A percentile compares a stretch with the other conserved stretches of the same genome.
Conservation (phyloP, 2,888 invertebrate genomes). For the Drosophila macrospina region DNA sequence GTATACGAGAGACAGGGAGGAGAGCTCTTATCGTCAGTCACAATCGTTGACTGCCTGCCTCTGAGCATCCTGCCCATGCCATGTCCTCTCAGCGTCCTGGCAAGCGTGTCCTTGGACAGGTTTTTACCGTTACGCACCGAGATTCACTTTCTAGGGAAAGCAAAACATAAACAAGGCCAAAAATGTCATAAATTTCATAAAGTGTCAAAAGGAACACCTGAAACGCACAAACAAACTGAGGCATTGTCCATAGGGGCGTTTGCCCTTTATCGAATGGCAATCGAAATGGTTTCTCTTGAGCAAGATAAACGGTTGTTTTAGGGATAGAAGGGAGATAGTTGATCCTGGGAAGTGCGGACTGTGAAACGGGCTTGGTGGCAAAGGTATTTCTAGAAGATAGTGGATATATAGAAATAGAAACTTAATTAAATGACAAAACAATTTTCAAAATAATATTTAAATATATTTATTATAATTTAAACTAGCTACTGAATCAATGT, state of each 20-base stretch:
- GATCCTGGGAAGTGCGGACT: not conserved
- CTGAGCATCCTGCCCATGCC: slow-evolving; percentile 1
- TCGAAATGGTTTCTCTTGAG: slow-evolving; percentile 32
- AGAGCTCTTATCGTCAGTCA: slow-evolving; percentile 54
- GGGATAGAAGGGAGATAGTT: not conserved
- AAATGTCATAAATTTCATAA: slow-evolving; percentile 83
- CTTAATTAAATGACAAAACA: no score
- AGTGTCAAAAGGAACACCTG: slow-evolving; percentile 81
- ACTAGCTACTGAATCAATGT: no score
- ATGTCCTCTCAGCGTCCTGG: slow-evolving; percentile 18
- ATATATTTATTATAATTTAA: no score
- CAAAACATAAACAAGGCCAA: slow-evolving; percentile 48
- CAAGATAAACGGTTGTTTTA: slow-evolving; percentile 17
- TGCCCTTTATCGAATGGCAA: slow-evolving; percentile 33
- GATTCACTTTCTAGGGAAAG: slow-evolving; percentile 70
- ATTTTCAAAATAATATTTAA: no score
- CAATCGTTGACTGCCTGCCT: slow-evolving; percentile 41
- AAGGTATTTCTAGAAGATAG: not conserved
- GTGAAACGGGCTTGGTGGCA: not conserved
- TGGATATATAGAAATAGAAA: not conserved
- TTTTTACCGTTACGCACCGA: slow-evolving; percentile 67
- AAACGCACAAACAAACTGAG: slow-evolving; percentile 24
- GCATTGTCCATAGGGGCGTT: slow-evolving; percentile 45
- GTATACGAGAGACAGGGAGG: slow-evolving; percentile 39
- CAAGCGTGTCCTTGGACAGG: slow-evolving; percentile 52